Percentiles rank a stretch among this genome's conserved stretches.
phyloP scores from a whole-genome alignment of 1,140 invertebrate species.

The Hetaerina americana region DNA sequence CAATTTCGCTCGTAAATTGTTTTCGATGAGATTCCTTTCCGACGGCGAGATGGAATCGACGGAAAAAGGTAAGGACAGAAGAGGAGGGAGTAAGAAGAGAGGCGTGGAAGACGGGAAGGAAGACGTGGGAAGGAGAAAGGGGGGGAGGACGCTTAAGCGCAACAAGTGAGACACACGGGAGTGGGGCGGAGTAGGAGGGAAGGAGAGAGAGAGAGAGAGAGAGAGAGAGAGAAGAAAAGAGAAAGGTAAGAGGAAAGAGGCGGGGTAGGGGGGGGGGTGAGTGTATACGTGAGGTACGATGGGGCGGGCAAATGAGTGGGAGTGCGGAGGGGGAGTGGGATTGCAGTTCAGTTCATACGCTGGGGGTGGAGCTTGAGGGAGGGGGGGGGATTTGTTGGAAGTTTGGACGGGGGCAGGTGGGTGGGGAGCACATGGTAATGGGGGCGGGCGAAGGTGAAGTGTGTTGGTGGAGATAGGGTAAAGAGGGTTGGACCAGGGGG shows the following conservation, averaged over 20 bases:
- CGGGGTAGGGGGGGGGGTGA: background rate
- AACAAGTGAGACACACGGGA: background rate
- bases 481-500: background rate
- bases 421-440: too few relatives aligned
- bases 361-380: too few relatives aligned
- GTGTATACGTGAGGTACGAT: background rate
- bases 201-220: background rate
- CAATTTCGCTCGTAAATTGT: too few relatives aligned
- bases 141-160: background rate
- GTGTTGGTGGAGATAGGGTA: background rate
- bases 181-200: background rate
- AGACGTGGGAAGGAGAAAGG: too few relatives aligned
- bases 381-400: too few relatives aligned
- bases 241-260: background rate
- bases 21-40: too few relatives aligned
- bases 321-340: too few relatives aligned
- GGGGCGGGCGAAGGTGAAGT: background rate
- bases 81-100: background rate
- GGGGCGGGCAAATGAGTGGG: too few relatives aligned
- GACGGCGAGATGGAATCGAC: too few relatives aligned
- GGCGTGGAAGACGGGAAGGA: background rate
- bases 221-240: background rate
- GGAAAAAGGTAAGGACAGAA: too few relatives aligned
- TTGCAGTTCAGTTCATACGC: too few relatives aligned
- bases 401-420: too few relatives aligned